Evolutionary conservation across 1,140 invertebrate genomes (phyloP).

Genomic region (Radopholus similis): DNA sequence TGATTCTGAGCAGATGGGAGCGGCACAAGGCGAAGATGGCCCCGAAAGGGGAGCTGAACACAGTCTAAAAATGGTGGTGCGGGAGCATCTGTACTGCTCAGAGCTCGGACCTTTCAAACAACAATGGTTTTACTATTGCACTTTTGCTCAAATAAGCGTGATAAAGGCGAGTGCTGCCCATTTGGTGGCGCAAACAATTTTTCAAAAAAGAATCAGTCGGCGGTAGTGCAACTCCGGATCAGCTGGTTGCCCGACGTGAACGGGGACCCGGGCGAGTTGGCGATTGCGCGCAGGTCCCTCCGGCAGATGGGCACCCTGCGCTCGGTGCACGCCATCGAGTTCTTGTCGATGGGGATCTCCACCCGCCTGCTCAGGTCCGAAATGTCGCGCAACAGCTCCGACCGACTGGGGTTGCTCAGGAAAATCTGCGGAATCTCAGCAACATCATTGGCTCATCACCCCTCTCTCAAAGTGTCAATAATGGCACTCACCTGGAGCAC

Average conservation of each 20-base stretch:
- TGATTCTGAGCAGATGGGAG: slow-evolving; percentile 34
- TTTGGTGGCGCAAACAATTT: too few species aligned
- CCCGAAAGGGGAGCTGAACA: background rate
- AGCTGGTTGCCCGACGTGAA: slow-evolving; percentile 38
- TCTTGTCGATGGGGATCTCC: slow-evolving; percentile 39
- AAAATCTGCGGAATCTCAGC: slow-evolving; percentile 17
- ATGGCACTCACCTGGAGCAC: slow-evolving; percentile 24
- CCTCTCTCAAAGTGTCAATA: background rate
- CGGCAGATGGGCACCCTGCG: slow-evolving; percentile 30
- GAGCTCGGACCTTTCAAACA: too few species aligned
- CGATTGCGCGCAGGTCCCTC: slow-evolving; percentile 15
- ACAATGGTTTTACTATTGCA: too few species aligned
- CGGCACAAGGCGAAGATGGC: background rate
- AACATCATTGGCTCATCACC: slow-evolving; percentile 4
- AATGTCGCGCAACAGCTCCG: slow-evolving; percentile 25
- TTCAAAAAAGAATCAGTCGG: slow-evolving; percentile 27
- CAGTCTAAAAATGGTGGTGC: background rate
- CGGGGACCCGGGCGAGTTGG: slow-evolving; percentile 11
- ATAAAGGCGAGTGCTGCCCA: too few species aligned
- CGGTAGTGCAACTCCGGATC: slow-evolving; percentile 40
- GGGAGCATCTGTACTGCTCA: too few species aligned
- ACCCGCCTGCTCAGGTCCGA: slow-evolving; percentile 28
- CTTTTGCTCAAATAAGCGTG: too few species aligned
- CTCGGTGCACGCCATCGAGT: slow-evolving; percentile 31
- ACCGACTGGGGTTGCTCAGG: slow-evolving; percentile 19